Conservation (phyloP, 2,888 invertebrate species). For the Cantharis rufa region DNA sequence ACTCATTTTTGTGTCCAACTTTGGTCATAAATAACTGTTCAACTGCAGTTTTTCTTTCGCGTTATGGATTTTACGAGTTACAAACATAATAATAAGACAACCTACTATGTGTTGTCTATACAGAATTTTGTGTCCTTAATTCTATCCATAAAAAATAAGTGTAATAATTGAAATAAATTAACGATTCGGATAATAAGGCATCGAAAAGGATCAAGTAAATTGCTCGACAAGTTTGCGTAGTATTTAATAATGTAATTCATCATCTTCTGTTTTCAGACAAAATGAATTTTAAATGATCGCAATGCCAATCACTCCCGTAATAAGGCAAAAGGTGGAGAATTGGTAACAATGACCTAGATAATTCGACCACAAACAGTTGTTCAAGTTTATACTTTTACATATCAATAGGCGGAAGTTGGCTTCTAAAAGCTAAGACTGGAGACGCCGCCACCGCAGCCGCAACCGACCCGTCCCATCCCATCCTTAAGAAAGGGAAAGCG, state of each 20-base stretch:
- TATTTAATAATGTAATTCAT: background rate
- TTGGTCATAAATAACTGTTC: slow-evolving; percentile 31
- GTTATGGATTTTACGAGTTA: slow-evolving; percentile 24
- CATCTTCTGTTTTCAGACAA: background rate
- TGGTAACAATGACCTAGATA: slow-evolving; percentile 25
- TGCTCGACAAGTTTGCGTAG: background rate
- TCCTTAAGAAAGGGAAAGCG: slow-evolving; percentile 47
- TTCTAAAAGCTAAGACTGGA: slow-evolving; percentile 29
- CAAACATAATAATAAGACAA: slow-evolving; percentile 5
- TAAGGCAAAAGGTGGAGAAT: slow-evolving; percentile 3
- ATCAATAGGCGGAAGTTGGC: slow-evolving; percentile 44
- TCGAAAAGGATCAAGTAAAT: background rate
- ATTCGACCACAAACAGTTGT: slow-evolving; percentile 38
- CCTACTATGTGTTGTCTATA: background rate
- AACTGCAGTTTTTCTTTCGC: slow-evolving; percentile 26
- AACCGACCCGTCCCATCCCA: slow-evolving; percentile 38
- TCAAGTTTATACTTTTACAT: slow-evolving; percentile 47
- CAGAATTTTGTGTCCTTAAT: background rate
- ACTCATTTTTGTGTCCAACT: slow-evolving; percentile 32
- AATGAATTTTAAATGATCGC: slow-evolving; percentile 15
- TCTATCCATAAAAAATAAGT: background rate
- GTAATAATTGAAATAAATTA: too few relatives aligned
- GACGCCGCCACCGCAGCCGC: slow-evolving; percentile 34
- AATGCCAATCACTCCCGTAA: background rate
- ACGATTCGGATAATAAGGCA: too few relatives aligned